Evolutionary conservation across 2,888 invertebrate genomes (phyloP), one percentile per base, ranked within the genome.

Genomic region (Penaeus monodon): DNA sequence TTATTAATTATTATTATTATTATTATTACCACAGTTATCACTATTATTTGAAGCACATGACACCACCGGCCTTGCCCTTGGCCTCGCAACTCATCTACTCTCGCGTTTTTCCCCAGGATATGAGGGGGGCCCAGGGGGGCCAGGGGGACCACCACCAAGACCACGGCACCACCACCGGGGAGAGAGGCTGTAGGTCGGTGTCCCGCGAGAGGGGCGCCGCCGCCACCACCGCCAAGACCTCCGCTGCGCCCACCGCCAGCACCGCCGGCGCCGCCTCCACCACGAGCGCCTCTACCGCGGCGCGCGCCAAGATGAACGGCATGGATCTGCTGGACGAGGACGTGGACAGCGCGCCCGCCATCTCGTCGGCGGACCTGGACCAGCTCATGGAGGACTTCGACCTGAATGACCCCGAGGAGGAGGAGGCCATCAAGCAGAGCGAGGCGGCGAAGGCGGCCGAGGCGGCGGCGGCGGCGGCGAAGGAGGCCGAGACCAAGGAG

Each of bases 361-460:
- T 89, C 73, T 89, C 89, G n/a, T 89, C 89, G 8, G 89, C 89
- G n/a, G 89, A 89, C 66, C 84, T 89, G 44, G 89, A 89, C 84
- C 89, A 89, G 63, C 84, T 89, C n/a, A 89, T 89, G 89, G 82
- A 81, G 63, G 89, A 89, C 68, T 89, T 89, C 73, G 89, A 89
- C 68, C 82, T 89, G n/a, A 88, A 89, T 44, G 89, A 89, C 73
- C 89, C 89, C 20, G 63, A 88, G 70, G 81, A 81, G 38, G 89
- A 87, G 12, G 81, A 83, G n/a, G 29, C 87, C 10, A 74, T 81
- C 24, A 63, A 77, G 20, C 38, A 86, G 8, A 83, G 82, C 33
- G 73, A 84, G n/a, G 76, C 80, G 20, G 44, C 88, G 8, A 83
- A 85, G 44, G 73, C 88, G n/a, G 76, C 78, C n/a, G 80, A 82